Base-by-base conservation (phyloP, 1,140 invertebrate species). In the Ceratosolen fusciceps region DNA sequence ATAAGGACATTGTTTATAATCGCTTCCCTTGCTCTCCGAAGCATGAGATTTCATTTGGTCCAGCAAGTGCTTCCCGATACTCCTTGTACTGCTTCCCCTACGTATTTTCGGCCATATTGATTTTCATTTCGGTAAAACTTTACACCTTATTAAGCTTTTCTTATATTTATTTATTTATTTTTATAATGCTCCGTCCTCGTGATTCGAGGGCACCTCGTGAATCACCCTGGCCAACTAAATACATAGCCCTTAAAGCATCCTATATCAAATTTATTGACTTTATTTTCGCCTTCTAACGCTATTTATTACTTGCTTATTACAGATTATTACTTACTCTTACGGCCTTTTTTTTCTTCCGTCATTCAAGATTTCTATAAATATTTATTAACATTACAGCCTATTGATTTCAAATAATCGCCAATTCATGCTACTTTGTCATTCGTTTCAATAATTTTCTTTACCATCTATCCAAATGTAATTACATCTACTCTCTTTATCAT, bases 81-180 rank as follows among this genome's bases (percentile, higher is more conserved):
- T 37, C 19, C n/a, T 37, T 37, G 1, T 37, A n/a, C 47, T 21
- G 2, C 3, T 16, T 74, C 34, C 39, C 19, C 8, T 47, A 72
- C 47, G 34, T 65, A 68, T 43, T 24, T 70, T 26, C 67, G 7
- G 54, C 65, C 70, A 77, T 58, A 47, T 73, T 72, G 65, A 21
- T 60, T 74, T 74, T 74, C 14, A 24, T 12, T 2, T 67, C 29
- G 2, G n/a, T 52, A 47, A 65, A 62, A 79, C n/a, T n/a, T n/a
- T n/a, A n/a, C n/a, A n/a, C n/a, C n/a, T n/a, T n/a, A n/a, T n/a
- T n/a, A n/a, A n/a, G n/a, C n/a, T n/a, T n/a, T n/a, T n/a, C n/a
- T n/a, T n/a, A n/a, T n/a, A n/a, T n/a, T n/a, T n/a, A n/a, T n/a
- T n/a, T n/a, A n/a, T n/a, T n/a, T n/a, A n/a, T n/a, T n/a, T n/a